phyloP scores from a whole-genome alignment of 2,888 invertebrate genomes.

The Lamellibrachia satsuma region DNA sequence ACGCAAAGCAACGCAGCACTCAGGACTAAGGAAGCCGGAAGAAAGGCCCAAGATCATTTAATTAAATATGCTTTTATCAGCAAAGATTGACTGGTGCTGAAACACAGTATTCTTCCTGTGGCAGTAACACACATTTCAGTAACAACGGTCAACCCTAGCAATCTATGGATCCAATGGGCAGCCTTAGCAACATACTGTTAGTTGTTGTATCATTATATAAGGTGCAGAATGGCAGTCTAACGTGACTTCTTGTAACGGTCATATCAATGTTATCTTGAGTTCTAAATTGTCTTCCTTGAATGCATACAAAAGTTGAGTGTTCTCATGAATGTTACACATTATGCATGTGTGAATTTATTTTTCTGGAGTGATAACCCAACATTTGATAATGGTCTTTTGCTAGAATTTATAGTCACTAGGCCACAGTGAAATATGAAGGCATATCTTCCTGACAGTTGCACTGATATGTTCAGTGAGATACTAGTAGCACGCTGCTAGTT shows the following conservation, averaged over 20 bases:
- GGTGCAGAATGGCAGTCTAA: too few relatives aligned
- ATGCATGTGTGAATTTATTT: neutral
- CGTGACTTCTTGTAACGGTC: too few relatives aligned
- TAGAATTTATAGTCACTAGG: neutral
- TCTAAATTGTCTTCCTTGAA: too few relatives aligned
- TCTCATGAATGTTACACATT: too few relatives aligned
- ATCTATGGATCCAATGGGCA: neutral
- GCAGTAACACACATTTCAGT: neutral
- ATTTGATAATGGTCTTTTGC: neutral
- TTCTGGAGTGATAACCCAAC: neutral
- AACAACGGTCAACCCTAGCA: neutral
- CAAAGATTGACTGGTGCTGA: neutral
- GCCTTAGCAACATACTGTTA: neutral
- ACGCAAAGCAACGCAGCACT: neutral
- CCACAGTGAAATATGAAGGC: neutral
- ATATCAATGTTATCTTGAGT: too few relatives aligned
- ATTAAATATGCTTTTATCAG: constrained; percentile 17
- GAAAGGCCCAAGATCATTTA: constrained; percentile 5
- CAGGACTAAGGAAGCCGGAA: neutral
- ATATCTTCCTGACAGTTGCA: neutral
- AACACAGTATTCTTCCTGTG: neutral
- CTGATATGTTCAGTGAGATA: neutral
- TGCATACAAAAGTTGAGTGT: too few relatives aligned
- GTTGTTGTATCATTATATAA: too few relatives aligned
- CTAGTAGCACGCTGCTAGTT: neutral